phyloP scores from a whole-genome alignment of 37 sponge, comb jelly and placozoan species.

The Chondrilla cf. caribensis region DNA sequence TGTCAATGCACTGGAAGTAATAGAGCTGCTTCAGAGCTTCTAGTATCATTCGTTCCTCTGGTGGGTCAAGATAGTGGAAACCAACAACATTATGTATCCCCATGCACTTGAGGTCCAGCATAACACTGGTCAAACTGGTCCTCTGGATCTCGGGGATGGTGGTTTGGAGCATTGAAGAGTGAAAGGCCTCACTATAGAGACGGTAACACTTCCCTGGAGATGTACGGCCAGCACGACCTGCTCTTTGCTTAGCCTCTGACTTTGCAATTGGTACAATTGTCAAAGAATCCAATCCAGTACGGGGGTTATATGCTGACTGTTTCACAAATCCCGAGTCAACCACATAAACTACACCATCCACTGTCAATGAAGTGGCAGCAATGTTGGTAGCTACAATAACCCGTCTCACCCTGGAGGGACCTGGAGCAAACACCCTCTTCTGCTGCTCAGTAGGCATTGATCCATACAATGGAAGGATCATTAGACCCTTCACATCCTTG shows the following conservation, averaged over 20 bases:
- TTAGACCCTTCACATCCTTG: conserved; percentile 48
- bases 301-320: conserved; percentile 73
- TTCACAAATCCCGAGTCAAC: conserved; percentile 87
- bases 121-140: conserved; percentile 74
- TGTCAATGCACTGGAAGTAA: conserved; percentile 73
- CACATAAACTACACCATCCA: conserved; percentile 87
- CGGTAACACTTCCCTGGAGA: conserved; percentile 74
- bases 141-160: conserved; percentile 90
- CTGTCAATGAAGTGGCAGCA: conserved; percentile 89
- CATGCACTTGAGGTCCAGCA: conserved; percentile 79
- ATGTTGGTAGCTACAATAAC: conserved; percentile 92
- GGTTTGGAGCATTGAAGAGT: conserved; percentile 40
- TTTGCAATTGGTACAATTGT: conserved; percentile 76
- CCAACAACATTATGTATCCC: conserved; percentile 74
- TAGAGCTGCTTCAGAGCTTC: conserved; percentile 85
- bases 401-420: conserved; percentile 47
- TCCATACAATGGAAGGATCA: conserved; percentile 82
- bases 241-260: conserved; percentile 78
- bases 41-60: conserved; percentile 73
- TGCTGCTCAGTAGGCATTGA: conserved; percentile 82
- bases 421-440: conserved; percentile 71
- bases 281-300: conserved; percentile 78
- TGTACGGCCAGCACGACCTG: conserved; percentile 84
- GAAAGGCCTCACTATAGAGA: conserved; percentile 67
- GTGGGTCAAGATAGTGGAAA: conserved; percentile 86